A percentile compares a stretch with the other conserved stretches of the same genome.
Evolutionary conservation across 2,888 invertebrate species (phyloP).

Genomic region (Andrena hattorfiana): DNA sequence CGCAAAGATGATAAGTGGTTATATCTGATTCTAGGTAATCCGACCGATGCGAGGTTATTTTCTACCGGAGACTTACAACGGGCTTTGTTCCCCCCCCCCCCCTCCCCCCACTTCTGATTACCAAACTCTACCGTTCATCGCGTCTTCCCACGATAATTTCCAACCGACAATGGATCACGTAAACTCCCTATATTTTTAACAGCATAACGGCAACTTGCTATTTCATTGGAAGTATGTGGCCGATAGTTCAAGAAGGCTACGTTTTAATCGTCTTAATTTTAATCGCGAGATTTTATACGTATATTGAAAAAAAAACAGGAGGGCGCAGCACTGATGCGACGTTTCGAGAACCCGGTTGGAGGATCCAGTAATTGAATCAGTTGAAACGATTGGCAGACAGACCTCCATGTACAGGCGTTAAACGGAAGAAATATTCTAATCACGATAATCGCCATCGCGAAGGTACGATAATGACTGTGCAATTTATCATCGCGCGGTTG

Average conservation of each 20-base stretch:
- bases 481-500: slow-evolving; percentile 16
- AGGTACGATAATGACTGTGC: slow-evolving; percentile 35
- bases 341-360: not conserved
- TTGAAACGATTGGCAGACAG: not conserved
- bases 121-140: not conserved
- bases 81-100: not conserved
- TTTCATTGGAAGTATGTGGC: not conserved
- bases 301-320: no score
- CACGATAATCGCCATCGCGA: slow-evolving; percentile 30
- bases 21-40: not conserved
- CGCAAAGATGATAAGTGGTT: slow-evolving; percentile 13
- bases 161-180: not conserved
- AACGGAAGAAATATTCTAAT: slow-evolving; percentile 35
- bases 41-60: not conserved
- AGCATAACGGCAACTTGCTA: not conserved
- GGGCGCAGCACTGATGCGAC: not conserved
- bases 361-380: not conserved
- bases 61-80: not conserved
- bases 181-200: no score
- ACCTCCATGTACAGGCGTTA: not conserved
- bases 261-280: not conserved
- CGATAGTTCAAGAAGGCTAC: not conserved
- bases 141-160: not conserved
- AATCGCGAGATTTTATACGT: not conserved
- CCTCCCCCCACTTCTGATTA: slow-evolving; percentile 4